These are phyloP conservation scores for Todus mexicanus DNA, from an alignment of 2,797 vertebrate genomes.

Conservation along the genomic window DNA sequence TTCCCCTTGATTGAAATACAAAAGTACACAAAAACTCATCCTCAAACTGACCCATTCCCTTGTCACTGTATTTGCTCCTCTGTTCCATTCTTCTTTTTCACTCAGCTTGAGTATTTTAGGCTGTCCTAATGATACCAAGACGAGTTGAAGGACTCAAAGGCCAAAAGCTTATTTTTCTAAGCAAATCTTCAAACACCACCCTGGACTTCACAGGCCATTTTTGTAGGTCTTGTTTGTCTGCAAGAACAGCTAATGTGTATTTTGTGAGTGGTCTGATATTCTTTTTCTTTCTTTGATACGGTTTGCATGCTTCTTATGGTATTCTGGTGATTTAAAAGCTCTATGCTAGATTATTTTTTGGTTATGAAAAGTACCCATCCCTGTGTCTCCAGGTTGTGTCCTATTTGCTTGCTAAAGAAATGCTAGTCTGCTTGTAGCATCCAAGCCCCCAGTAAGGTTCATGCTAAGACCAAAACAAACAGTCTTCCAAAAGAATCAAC, in stretches of 20 bases:
- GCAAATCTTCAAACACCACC: neutral
- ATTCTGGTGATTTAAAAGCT: constrained; percentile 37
- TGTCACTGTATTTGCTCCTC: neutral
- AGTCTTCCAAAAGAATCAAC: neutral
- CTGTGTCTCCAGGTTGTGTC: neutral
- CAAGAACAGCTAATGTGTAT: neutral
- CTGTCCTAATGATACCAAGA: neutral
- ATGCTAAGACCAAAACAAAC: neutral
- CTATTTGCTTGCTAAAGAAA: constrained; percentile 52
- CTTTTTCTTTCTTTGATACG: neutral
- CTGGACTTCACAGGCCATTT: neutral
- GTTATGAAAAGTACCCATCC: neutral
- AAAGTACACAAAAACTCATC: neutral
- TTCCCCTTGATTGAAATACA: neutral
- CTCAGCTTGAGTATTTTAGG: neutral
- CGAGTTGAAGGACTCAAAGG: neutral
- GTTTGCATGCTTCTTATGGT: constrained; percentile 20
- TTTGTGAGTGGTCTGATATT: constrained; percentile 3
- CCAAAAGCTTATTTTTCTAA: neutral
- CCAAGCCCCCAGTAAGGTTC: neutral
- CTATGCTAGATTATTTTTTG: neutral
- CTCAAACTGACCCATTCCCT: neutral
- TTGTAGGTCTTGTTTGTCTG: neutral
- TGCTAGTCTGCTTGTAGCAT: constrained; percentile 21
- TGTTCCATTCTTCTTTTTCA: neutral